Base-by-base conservation (phyloP, 92 coral and sea anemone genomes). In the Palythoa heliodiscus region DNA sequence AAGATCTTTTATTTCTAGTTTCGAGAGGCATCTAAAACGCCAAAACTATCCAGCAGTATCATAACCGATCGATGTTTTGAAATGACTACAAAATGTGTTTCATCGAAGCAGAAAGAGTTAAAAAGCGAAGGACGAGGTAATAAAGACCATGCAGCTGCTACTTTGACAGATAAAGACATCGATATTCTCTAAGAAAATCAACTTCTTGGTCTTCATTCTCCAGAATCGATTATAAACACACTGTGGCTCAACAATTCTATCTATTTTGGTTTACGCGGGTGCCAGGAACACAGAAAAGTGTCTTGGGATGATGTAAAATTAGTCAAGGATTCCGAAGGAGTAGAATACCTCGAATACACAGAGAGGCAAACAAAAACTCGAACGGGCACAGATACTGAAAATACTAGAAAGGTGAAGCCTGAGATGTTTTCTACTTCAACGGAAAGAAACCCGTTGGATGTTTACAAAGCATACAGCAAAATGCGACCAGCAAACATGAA, bases 361-460 rank as follows among this genome's bases (percentile, higher is more conserved):
- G 82, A 84, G 66, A 76, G 82, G 8, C 87, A 54, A 60, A 84
- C 87, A 55, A 84, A 84, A 84, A 84, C 82, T 13, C 60, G 87
- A 71, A 84, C 82, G 23, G 87, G 87, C 1, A 67, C 78, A 72
- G 70, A 83, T 55, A 75, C 70, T 35, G 39, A 76, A 43, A 57
- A 83, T 25, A 57, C 72, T n/a, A n/a, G n/a, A n/a, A n/a, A n/a
- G 71, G 80, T 84, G 17, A 84, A 52, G 63, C 87, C 87, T 2
- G 48, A 83, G 68, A 68, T 43, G 47, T 82, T 82, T 68, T 14
- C 86, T 19, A 58, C 64, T 11, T 58, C 64, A 81, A 43, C 64
- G 54, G 88, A 91, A 67, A 86, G 90, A 86, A 87, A 89, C 74
- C 90, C 94, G 53, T 87, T 89, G 47, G 90, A 52, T 72, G 91